Evolutionary conservation across 2,797 vertebrate genomes (phyloP), one percentile per base, ranked within the genome.

Genomic region (Sphaeramia orbicularis): DNA sequence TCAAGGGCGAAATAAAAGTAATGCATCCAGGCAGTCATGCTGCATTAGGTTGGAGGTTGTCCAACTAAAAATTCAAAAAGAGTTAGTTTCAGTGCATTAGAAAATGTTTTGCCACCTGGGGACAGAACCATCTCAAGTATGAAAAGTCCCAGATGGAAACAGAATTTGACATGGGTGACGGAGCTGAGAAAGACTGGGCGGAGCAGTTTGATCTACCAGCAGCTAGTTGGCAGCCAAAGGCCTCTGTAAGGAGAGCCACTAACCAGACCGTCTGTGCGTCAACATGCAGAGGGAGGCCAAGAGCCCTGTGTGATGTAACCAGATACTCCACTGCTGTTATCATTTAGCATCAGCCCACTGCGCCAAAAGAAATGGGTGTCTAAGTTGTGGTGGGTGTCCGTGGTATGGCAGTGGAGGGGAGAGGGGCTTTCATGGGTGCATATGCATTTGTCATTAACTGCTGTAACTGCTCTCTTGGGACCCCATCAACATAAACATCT

Each of bases 371-470:
- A 69, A 62, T 24, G 24, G 37, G 43, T 10, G 40, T 76, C 72
- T 86, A 72, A 81, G 79, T 81, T 86, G 86, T 83, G 83, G 80
- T 61, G 75, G 54, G 65, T 69, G 83, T 81, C 53, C 38, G 74
- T 7, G 57, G 79, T 48, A 3, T 48, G 45, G 77, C 71, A 74
- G 74, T 64, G 62, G 76, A 52, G 74, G 68, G 61, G 77, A 77
- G 71, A 81, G 76, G 67, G 65, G 73, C 57, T 89, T 84, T 84
- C 59, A 65, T 79, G 90, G 32, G 44, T 71, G 74, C 74, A 63
- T 78, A 76, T 91, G 81, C 65, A 86, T 89, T 91, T 89, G 78
- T 89, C 81, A 88, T 93, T 84, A 85, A 78, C 73, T 70, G 50
- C 65, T 69, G 65, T 54, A 70, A 72, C 42, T 19, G 19, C 71